A percentile compares a stretch with the other conserved stretches of the same genome.
These are phyloP conservation scores for Prinia subflava DNA, from an alignment of 2,113 vertebrate species.

Conservation along the genomic window DNA sequence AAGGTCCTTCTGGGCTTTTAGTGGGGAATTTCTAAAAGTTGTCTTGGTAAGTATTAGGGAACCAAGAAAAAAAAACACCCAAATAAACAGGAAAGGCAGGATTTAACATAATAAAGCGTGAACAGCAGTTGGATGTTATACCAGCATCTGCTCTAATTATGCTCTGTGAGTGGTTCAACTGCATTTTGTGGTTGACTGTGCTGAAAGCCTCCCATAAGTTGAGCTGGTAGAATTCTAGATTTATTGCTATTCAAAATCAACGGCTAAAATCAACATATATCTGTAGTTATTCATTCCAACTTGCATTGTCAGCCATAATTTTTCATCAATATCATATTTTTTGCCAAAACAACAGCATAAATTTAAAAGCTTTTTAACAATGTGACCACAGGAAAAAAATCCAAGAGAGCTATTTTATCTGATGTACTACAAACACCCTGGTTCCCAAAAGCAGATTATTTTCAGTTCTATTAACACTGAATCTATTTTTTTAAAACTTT, in stretches of 20 bases:
- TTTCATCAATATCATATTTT: constrained; percentile 35
- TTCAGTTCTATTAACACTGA: background rate
- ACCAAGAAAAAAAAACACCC: background rate
- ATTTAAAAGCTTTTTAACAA: constrained; percentile 40
- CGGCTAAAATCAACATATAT: constrained; percentile 36
- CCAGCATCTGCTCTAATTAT: constrained; percentile 59
- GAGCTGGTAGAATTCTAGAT: constrained; percentile 42
- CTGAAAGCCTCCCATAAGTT: constrained; percentile 48
- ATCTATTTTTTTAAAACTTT: background rate
- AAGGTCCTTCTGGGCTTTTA: background rate
- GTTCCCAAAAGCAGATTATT: background rate
- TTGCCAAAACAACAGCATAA: constrained; percentile 12
- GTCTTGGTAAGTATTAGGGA: background rate
- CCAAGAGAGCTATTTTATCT: background rate
- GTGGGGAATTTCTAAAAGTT: background rate
- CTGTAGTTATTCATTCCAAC: constrained; percentile 6
- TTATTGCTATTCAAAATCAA: constrained; percentile 52
- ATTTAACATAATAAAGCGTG: constrained; percentile 12
- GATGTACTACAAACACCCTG: background rate
- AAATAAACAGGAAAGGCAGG: constrained; percentile 29
- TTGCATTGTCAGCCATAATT: constrained; percentile 31
- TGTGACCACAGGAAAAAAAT: background rate
- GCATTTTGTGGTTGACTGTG: constrained; percentile 51
- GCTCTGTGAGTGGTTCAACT: constrained; percentile 10
- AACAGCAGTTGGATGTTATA: constrained; percentile 30